Evolutionary conservation across 2,888 invertebrate genomes (phyloP).

Genomic region (Villa cingulata): DNA sequence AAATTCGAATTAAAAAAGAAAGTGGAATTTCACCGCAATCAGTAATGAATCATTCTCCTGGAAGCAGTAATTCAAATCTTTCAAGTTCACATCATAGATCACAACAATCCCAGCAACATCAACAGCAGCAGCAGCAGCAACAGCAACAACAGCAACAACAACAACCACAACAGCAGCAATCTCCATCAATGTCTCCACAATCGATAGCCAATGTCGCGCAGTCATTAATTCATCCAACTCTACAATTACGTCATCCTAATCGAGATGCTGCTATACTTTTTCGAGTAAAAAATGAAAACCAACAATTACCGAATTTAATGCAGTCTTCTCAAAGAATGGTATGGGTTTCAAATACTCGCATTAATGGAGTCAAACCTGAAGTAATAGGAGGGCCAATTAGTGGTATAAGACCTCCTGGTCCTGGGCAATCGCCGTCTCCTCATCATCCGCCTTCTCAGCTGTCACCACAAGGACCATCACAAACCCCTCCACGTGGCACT

Average conservation of each 20-base stretch:
- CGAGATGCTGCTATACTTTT: conserved; percentile 36
- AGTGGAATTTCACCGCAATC: conserved; percentile 4
- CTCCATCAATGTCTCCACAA: conserved; percentile 24
- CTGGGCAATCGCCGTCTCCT: conserved; percentile 31
- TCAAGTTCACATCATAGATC: conserved; percentile 19
- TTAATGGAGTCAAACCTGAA: conserved; percentile 72
- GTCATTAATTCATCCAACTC: conserved; percentile 35
- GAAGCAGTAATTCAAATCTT: conserved; percentile 17
- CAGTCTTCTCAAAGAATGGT: conserved; percentile 33
- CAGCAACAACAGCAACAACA: conserved; percentile 24
- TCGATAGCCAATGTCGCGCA: conserved; percentile 25
- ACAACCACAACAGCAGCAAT: conserved; percentile 23
- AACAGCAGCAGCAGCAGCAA: conserved; percentile 21
- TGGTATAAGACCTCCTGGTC: conserved; percentile 21
- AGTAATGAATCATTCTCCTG: conserved; percentile 20
- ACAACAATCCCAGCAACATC: conserved; percentile 10
- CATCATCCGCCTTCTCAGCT: conserved; percentile 32
- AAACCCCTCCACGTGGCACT: conserved; percentile 44
- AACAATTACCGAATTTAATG: conserved; percentile 20
- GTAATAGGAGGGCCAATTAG: conserved; percentile 50
- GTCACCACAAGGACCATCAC: conserved; percentile 34
- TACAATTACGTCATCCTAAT: conserved; percentile 38
- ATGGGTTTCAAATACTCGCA: conserved; percentile 50
- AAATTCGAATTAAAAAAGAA: conserved; percentile 32
- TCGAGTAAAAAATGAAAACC: conserved; percentile 35